A percentile compares a stretch with the other conserved stretches of the same genome.
These are phyloP conservation scores for Centrocercus urophasianus DNA, from an alignment of 2,113 vertebrate genomes.

Conservation along the genomic window DNA sequence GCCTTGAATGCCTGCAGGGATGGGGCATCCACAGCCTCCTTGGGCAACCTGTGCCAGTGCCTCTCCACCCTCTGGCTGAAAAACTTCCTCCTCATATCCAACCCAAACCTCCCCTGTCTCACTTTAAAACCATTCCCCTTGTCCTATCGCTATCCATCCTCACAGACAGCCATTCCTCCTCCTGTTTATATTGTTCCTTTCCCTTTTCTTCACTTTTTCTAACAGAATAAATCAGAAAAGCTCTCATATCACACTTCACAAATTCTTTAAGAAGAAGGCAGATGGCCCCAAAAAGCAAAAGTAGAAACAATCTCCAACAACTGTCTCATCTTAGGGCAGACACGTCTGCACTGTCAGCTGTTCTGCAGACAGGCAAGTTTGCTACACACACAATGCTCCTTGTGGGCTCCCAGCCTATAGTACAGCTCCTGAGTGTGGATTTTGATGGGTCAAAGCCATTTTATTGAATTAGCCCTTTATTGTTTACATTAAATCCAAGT, in stretches of 20 bases:
- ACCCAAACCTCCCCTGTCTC: too few relatives aligned
- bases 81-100: too few relatives aligned
- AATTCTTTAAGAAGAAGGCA: neutral
- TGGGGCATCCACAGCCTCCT: too few relatives aligned
- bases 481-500: conserved; percentile 75
- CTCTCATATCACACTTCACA: neutral
- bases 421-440: conserved; percentile 42
- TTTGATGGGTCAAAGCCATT: conserved; percentile 69
- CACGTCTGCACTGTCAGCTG: neutral
- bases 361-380: neutral
- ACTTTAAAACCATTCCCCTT: too few relatives aligned
- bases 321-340: neutral
- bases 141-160: too few relatives aligned
- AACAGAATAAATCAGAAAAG: neutral
- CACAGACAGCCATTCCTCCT: too few relatives aligned
- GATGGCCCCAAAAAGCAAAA: neutral
- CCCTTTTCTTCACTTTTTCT: neutral
- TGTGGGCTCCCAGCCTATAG: conserved; percentile 38
- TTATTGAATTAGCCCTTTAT: conserved; percentile 69
- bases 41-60: too few relatives aligned
- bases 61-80: too few relatives aligned
- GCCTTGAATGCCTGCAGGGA: too few relatives aligned
- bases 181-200: neutral
- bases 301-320: neutral
- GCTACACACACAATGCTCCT: conserved; percentile 1